Evolutionary conservation across 2,888 invertebrate species (phyloP).

Genomic region (Ceratothoa steindachneri): DNA sequence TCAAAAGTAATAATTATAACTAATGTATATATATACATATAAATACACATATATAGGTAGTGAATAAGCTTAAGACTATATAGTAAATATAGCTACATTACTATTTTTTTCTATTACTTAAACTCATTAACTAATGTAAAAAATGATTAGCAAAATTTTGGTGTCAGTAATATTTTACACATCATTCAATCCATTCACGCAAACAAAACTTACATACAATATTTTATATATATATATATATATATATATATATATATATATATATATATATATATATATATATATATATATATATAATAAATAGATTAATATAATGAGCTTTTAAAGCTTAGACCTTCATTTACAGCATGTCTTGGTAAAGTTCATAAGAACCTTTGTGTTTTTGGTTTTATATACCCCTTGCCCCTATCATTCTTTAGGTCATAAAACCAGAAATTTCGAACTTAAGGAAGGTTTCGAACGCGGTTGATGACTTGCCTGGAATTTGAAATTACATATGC

Average conservation of each 20-base stretch:
- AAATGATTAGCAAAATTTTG: background rate
- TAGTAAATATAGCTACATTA: background rate
- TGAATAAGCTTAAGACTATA: background rate
- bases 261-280: background rate
- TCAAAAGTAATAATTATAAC: background rate
- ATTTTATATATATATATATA: background rate
- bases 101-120: background rate
- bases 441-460: too few species aligned
- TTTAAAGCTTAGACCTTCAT: background rate
- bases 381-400: too few species aligned
- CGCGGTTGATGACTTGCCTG: too few species aligned
- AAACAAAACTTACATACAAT: background rate
- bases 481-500: too few species aligned
- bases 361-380: too few species aligned
- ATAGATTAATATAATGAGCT: background rate
- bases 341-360: background rate
- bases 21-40: conserved; percentile 9
- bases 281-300: background rate
- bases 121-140: background rate
- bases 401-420: too few species aligned
- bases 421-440: too few species aligned
- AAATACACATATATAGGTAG: background rate
- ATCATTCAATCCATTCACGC: background rate
- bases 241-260: background rate
- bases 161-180: background rate